These are phyloP conservation scores for Dunckerocampus dactyliophorus DNA, from an alignment of 2,113 vertebrate genomes.

Conservation along the genomic window DNA sequence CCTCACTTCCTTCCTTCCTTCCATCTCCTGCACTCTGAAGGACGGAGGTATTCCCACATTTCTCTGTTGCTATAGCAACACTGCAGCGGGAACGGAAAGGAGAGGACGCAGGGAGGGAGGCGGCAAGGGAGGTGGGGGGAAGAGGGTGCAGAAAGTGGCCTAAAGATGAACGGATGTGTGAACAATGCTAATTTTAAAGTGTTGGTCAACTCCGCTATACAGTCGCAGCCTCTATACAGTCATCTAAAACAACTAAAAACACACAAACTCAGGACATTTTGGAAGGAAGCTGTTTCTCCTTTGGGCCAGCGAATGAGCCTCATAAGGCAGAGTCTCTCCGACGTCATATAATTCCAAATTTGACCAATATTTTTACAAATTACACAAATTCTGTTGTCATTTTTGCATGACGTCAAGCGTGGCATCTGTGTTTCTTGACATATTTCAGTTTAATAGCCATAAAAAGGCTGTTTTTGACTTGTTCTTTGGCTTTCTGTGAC, in stretches of 20 bases:
- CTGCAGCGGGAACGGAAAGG: conserved; percentile 71
- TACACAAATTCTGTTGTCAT: neutral
- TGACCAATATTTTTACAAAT: conserved; percentile 10
- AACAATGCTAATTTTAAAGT: conserved; percentile 56
- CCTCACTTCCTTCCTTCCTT: conserved; percentile 11
- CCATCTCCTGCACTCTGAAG: conserved; percentile 61
- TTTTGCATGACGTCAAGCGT: too few species aligned
- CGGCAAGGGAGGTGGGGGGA: conserved; percentile 10
- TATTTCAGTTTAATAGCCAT: too few species aligned
- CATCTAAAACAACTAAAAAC: neutral
- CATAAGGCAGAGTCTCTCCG: too few species aligned
- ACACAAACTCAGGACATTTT: neutral
- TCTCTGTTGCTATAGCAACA: conserved; percentile 78
- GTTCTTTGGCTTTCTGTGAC: too few species aligned
- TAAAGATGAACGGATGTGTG: conserved; percentile 57
- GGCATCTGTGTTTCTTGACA: too few species aligned
- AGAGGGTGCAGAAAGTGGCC: conserved; percentile 32
- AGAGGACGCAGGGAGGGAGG: conserved; percentile 45
- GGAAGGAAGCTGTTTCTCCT: too few species aligned
- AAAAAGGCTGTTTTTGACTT: too few species aligned
- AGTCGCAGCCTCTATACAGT: conserved; percentile 21
- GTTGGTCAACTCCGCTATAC: conserved; percentile 41
- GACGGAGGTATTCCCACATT: conserved; percentile 81
- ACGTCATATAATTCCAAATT: too few species aligned
- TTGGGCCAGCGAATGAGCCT: too few species aligned